phyloP scores from a whole-genome alignment of 2,797 vertebrate genomes.

The Holocentrus rufus region DNA sequence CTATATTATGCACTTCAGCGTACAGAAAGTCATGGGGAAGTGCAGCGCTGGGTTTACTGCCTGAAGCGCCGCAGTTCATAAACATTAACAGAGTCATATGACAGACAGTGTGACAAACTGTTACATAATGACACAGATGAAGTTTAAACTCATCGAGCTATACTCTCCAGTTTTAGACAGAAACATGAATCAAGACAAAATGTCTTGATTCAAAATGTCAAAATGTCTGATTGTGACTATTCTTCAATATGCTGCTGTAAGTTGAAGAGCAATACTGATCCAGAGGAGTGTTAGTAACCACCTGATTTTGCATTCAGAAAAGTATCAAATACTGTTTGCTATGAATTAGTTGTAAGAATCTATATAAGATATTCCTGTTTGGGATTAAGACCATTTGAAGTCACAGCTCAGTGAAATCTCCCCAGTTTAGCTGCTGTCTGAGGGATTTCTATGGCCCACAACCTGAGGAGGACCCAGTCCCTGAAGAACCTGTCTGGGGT shows the following conservation, averaged over 20 bases:
- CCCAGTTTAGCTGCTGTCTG: constrained; percentile 27
- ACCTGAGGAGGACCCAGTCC: constrained; percentile 78
- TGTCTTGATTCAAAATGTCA: no score
- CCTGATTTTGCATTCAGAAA: no score
- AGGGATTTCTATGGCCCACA: constrained; percentile 51
- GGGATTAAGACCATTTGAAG: background rate
- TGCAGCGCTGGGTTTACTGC: constrained; percentile 5
- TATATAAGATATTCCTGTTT: background rate
- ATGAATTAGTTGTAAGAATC: background rate
- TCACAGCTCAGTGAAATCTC: background rate
- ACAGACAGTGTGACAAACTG: constrained; percentile 54
- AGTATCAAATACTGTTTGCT: background rate
- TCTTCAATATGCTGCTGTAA: background rate
- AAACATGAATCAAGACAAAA: background rate
- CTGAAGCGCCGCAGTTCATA: constrained; percentile 31
- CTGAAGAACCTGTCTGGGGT: constrained; percentile 69
- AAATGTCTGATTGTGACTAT: background rate
- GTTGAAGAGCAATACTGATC: no score
- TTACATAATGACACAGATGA: constrained; percentile 45
- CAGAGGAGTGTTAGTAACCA: no score
- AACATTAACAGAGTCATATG: constrained; percentile 82
- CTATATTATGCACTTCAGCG: background rate
- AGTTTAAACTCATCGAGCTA: constrained; percentile 12
- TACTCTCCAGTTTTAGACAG: background rate
- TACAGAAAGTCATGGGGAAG: background rate